Base-by-base conservation (phyloP, 2,113 vertebrate species). In the Otolemur garnettii region DNA sequence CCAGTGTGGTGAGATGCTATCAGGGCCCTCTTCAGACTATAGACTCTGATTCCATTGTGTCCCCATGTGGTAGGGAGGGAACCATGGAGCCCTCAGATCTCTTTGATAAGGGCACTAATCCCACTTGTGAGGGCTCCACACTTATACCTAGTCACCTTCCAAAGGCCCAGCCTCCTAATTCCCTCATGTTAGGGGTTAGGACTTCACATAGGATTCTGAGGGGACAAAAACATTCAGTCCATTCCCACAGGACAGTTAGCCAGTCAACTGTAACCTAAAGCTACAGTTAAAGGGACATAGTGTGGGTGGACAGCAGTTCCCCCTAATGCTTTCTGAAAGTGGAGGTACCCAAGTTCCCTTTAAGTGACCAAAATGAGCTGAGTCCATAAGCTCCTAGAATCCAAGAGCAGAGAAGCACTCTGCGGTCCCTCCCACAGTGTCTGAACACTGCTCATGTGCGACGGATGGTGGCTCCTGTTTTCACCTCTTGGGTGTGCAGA, bases 221-320 rank as follows among this genome's bases (percentile, higher is more conserved):
- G 5, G 2, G 45, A 42, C 24, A 24, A 1, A 18, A 18, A 24
- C 10, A 17, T n/a, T 69, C 45, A 24, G 33, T 66, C 42, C 18
- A 10, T 7, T 82, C 24, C 35, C 26, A 9, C 60, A 57, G n/a
- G 77, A 26, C 3, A 77, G 18, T 53, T 68, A 7, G 35, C 50
- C 26, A 26, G 24, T 38, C 38, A 38, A 38, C 38, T 38, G 38
- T 38, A 38, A 24, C 59, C 30, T n/a, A 35, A 28, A 38, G 21
- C 45, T 59, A 2, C 60, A 59, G 59, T 69, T 19, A 24, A 19
- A 82, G 45, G 57, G 13, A 69, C 59, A 7, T 62, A 62, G 1
- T 53, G 30, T 1, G 1, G 10, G 5, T 28, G 5, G 38, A 14
- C 10, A 10, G 55, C 80, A 75, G 0, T 1, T 57, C n/a, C 26